Evolutionary conservation across 2,797 vertebrate species (phyloP).

Genomic region (Hydrophis major): DNA sequence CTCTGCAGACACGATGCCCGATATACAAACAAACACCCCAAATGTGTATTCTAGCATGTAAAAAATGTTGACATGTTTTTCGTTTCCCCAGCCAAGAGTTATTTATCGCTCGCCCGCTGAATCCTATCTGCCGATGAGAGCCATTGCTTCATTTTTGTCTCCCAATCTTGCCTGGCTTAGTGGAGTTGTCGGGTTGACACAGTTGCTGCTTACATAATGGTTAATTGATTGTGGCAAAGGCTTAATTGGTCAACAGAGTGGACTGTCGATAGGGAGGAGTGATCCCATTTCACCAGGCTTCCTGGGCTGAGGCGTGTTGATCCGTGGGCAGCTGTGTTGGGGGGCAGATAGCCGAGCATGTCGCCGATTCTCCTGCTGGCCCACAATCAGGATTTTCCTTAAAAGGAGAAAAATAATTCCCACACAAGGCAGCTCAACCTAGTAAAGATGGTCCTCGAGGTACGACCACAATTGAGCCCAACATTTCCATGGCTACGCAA

Average conservation of each 20-base stretch:
- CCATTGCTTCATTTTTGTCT: neutral
- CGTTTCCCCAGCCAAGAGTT: fast-evolving
- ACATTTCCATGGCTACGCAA: neutral
- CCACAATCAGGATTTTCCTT: neutral
- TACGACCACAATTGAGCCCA: neutral
- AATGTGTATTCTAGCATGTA: neutral
- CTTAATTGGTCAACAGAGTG: constrained; percentile 27
- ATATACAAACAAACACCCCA: no score
- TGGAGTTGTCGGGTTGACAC: neutral
- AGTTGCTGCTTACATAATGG: neutral
- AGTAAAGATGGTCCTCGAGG: fast-evolving
- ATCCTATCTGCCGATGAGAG: neutral
- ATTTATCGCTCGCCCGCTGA: fast-evolving
- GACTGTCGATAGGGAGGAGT: neutral
- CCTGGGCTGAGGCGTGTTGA: neutral
- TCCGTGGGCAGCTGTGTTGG: neutral
- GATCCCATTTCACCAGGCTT: neutral
- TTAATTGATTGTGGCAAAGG: constrained; percentile 29
- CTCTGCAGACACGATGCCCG: neutral
- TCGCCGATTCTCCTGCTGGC: neutral
- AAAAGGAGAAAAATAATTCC: neutral
- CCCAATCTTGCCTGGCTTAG: neutral
- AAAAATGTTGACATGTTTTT: neutral
- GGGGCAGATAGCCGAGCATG: neutral
- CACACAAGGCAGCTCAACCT: neutral